These are phyloP conservation scores for Cartodere bifasciata DNA, from an alignment of 2,888 invertebrate species.

Conservation along the genomic window DNA sequence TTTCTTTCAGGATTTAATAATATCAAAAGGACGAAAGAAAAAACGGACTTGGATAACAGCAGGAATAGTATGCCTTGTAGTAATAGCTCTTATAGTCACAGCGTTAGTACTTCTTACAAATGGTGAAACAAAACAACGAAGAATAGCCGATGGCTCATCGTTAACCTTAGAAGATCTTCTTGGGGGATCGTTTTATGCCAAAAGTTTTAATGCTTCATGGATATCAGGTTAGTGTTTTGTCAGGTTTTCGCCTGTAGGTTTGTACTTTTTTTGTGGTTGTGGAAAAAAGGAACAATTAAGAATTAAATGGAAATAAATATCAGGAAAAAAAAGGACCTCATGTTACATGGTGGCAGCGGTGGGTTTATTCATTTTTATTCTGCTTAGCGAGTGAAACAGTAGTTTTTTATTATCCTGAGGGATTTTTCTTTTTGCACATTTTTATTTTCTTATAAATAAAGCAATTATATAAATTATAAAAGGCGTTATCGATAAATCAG, in stretches of 20 bases:
- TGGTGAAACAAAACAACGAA: conserved; percentile 12
- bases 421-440: too few relatives aligned
- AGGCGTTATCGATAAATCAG: too few relatives aligned
- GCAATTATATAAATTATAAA: too few relatives aligned
- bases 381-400: too few relatives aligned
- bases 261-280: too few relatives aligned
- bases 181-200: conserved; percentile 49
- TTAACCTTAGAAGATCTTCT: conserved; percentile 61
- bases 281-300: too few relatives aligned
- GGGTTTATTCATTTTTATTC: too few relatives aligned
- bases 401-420: too few relatives aligned
- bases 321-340: too few relatives aligned
- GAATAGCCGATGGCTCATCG: conserved; percentile 21
- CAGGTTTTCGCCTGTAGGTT: neutral
- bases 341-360: too few relatives aligned
- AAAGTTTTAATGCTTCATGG: conserved; percentile 72
- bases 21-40: conserved; percentile 42
- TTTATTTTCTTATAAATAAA: too few relatives aligned
- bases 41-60: conserved; percentile 40
- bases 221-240: conserved; percentile 47
- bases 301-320: too few relatives aligned
- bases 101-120: conserved; percentile 30
- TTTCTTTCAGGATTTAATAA: conserved; percentile 45
- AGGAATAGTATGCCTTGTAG: conserved; percentile 41
- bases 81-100: conserved; percentile 47